Evolutionary conservation across 1,140 invertebrate genomes (phyloP).

Genomic region (silkworm (Bombyx mori)): ASM3026992v2 NC_085112.1:6558501-6559000

Average conservation of each 20-base stretch:
- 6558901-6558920: constrained; percentile 3
- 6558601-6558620: constrained; percentile 28
- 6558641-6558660: constrained; percentile 4
- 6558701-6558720: background rate
- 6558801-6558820: too few relatives aligned
- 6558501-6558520: constrained; percentile 57
- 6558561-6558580: constrained; percentile 68
- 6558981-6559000: constrained; percentile 3
- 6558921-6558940: constrained; percentile 4
- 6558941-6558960: constrained; percentile 5
- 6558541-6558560: constrained; percentile 70
- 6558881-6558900: constrained; percentile 6
- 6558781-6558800: too few relatives aligned
- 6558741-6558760: too few relatives aligned
- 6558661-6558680: background rate
- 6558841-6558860: background rate
- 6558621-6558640: background rate
- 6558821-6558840: background rate
- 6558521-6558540: constrained; percentile 70
- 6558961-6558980: constrained; percentile 6
- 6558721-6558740: too few relatives aligned
- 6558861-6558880: constrained; percentile 1
- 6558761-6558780: too few relatives aligned
- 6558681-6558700: background rate
- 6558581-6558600: constrained; percentile 46